Evolutionary conservation across 2,797 vertebrate species (phyloP).

Genomic region (Caiman crocodilus): DNA sequence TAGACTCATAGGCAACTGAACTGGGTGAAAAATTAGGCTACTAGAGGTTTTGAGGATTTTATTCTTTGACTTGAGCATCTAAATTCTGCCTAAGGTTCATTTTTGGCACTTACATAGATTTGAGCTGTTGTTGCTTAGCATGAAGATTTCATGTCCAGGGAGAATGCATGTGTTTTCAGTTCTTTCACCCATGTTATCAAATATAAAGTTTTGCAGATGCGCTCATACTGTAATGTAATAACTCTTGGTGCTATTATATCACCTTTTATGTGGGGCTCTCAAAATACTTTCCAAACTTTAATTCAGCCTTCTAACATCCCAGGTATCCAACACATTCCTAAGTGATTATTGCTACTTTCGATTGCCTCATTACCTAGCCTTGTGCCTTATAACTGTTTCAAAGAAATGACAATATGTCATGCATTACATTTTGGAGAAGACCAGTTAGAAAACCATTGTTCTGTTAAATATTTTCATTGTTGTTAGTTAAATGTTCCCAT

Average conservation of each 20-base stretch:
- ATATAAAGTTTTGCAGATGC: neutral
- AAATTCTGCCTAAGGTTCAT: neutral
- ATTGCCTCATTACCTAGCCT: neutral
- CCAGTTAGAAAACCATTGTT: neutral
- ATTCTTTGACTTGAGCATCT: neutral
- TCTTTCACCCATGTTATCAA: neutral
- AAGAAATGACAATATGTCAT: neutral
- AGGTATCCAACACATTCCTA: neutral
- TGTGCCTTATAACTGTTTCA: neutral
- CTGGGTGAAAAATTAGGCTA: too few relatives aligned
- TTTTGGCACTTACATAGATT: neutral
- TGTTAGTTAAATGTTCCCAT: conserved; percentile 8
- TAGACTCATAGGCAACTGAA: too few relatives aligned
- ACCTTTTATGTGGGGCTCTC: neutral
- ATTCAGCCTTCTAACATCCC: neutral
- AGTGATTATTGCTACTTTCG: neutral
- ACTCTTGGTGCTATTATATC: neutral
- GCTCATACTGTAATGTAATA: neutral
- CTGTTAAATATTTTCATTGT: conserved; percentile 18
- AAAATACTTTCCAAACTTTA: neutral
- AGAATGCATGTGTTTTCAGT: neutral
- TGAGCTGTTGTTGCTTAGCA: neutral
- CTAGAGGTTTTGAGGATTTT: too few relatives aligned
- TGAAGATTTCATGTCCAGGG: neutral
- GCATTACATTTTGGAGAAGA: neutral